Evolutionary conservation across 2,888 invertebrate species (phyloP).

Genomic region (Iphiclides podalirius): DNA sequence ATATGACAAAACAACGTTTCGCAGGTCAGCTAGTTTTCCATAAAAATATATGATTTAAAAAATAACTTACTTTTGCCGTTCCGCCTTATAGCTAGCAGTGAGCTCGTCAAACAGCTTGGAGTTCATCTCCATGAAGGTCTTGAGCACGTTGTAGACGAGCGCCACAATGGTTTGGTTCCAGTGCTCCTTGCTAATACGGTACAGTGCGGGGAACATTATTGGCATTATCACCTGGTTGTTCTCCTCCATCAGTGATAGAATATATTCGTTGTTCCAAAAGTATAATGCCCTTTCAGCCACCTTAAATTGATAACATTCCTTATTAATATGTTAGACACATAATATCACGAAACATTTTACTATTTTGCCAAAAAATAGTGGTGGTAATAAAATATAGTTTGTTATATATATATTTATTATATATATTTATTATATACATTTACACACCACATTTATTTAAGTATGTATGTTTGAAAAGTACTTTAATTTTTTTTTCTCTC

Average conservation of each 20-base stretch:
- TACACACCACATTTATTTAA: too few relatives aligned
- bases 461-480: too few relatives aligned
- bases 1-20: too few relatives aligned
- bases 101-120: slow-evolving; percentile 99
- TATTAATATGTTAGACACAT: slow-evolving; percentile 13
- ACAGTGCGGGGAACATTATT: slow-evolving; percentile 99
- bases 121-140: slow-evolving; percentile 99
- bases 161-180: slow-evolving; percentile 99
- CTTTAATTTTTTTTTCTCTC: too few relatives aligned
- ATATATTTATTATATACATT: too few relatives aligned
- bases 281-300: slow-evolving; percentile 99
- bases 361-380: too few relatives aligned
- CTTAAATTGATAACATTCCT: slow-evolving; percentile 66
- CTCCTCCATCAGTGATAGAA: slow-evolving; percentile 99
- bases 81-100: slow-evolving; percentile 98
- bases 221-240: slow-evolving; percentile 99
- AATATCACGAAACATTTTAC: too few relatives aligned
- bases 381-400: too few relatives aligned
- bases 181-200: slow-evolving; percentile 99
- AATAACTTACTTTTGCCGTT: slow-evolving; percentile 96
- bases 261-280: slow-evolving; percentile 99
- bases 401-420: too few relatives aligned
- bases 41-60: slow-evolving; percentile 9
- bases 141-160: slow-evolving; percentile 99
- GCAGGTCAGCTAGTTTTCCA: too few relatives aligned